Conservation (phyloP, 53 echinoderm and acorn worm genomes). For the Astropecten irregularis region DNA sequence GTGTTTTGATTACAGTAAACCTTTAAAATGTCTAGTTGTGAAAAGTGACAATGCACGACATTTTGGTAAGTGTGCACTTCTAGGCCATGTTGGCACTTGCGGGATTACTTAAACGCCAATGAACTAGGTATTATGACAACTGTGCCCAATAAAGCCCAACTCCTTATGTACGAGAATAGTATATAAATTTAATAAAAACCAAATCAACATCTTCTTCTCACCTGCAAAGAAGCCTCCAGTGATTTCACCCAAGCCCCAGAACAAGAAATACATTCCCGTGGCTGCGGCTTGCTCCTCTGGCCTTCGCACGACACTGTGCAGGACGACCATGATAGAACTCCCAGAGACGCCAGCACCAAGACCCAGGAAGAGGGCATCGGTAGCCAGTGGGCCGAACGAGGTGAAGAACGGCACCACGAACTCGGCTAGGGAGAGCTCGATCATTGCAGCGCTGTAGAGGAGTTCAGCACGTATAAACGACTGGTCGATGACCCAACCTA, state of each 20-base stretch:
- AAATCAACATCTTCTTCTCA: too few relatives aligned
- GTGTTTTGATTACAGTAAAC: too few relatives aligned
- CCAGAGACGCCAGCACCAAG: not conserved
- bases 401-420: not conserved
- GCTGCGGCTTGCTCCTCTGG: not conserved
- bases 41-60: too few relatives aligned
- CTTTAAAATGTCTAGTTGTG: too few relatives aligned
- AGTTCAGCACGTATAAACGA: not conserved
- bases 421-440: not conserved
- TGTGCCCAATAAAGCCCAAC: too few relatives aligned
- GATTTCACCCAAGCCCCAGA: slow-evolving; percentile 5
- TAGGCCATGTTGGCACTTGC: too few relatives aligned
- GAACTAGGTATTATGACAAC: too few relatives aligned
- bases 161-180: too few relatives aligned
- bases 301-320: not conserved
- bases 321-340: not conserved
- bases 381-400: not conserved
- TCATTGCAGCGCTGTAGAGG: not conserved
- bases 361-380: not conserved
- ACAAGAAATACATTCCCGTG: not conserved
- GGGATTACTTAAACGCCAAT: too few relatives aligned
- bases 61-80: too few relatives aligned
- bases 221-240: not conserved
- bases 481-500: not conserved
- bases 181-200: too few relatives aligned